Percentiles rank a stretch among this genome's conserved stretches.
phyloP scores from a whole-genome alignment of 2,888 invertebrate genomes.

The Diarsia dahlii region DNA sequence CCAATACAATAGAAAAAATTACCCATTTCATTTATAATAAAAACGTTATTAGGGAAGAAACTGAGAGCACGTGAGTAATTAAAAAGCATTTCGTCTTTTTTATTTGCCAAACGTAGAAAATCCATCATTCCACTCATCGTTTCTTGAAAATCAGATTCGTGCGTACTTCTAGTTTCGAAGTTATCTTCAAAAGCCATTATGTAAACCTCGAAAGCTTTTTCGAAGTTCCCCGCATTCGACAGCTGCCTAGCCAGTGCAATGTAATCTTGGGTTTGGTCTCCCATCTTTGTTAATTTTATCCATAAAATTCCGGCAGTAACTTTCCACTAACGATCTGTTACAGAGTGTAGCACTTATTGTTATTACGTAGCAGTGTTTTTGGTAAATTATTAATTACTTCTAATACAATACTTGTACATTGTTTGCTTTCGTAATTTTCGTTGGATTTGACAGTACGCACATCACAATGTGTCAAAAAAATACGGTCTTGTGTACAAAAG shows the following conservation, averaged over 20 bases:
- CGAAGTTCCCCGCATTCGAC: slow-evolving; percentile 70
- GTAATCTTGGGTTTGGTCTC: slow-evolving; percentile 69
- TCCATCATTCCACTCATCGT: slow-evolving; percentile 75
- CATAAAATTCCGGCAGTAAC: neutral
- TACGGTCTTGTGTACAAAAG: too few species aligned
- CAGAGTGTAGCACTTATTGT: neutral
- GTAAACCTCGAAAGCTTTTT: slow-evolving; percentile 80
- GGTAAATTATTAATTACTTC: neutral
- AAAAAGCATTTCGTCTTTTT: slow-evolving; percentile 78
- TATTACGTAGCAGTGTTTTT: neutral
- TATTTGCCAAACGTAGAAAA: slow-evolving; percentile 68
- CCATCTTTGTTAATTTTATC: slow-evolving; percentile 66
- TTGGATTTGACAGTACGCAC: neutral
- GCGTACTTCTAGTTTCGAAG: slow-evolving; percentile 66
- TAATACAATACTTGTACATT: too few species aligned
- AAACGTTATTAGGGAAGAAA: slow-evolving; percentile 76
- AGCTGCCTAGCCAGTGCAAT: slow-evolving; percentile 75
- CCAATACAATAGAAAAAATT: slow-evolving; percentile 88
- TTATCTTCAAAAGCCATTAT: slow-evolving; percentile 77
- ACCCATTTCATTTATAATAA: slow-evolving; percentile 82
- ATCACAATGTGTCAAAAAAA: neutral
- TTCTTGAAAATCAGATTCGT: slow-evolving; percentile 78
- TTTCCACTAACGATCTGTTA: neutral
- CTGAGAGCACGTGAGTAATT: slow-evolving; percentile 78
- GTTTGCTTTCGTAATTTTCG: neutral